Base-by-base conservation (phyloP, 2,797 vertebrate genomes). In the Picus viridis region DNA sequence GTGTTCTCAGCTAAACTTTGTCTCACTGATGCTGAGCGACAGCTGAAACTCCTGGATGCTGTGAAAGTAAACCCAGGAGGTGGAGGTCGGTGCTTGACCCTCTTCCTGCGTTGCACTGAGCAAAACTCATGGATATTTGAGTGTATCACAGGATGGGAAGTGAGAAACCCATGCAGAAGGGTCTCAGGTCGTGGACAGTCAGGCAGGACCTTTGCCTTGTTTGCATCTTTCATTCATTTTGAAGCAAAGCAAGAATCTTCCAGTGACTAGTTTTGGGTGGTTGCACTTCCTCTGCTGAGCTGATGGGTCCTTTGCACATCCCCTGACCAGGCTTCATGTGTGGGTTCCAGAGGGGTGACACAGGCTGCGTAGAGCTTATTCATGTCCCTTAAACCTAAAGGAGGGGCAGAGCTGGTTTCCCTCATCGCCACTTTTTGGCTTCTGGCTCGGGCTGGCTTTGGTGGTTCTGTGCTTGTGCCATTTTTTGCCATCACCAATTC, bases 121-220 rank as follows among this genome's bases (percentile, higher is more conserved):
- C 20, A 9, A 7, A 2, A 36, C 65, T 61, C 53, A 34, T 0
- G 5, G 34, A 43, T 68, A 39, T 47, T 45, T 0, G 16, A 56
- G 59, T 69, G 54, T 68, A 53, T 58, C 4, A 1, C 69, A 45
- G 45, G 57, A 34, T 6, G 26, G 78, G 43, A 65, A 43, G 34
- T 18, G 7, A 70, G 65, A 51, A 85, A 27, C 20, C 64, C 4
- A 19, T 34, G 36, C 14, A 13, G 53, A 53, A 56, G 34, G n/a
- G 30, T 71, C 81, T 30, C 34, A 18, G 53, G 62, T 77, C 1
- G 1, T 53, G 57, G 41, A 17, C 6, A 10, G 56, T 29, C n/a
- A 3, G 65, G 43, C 34, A 51, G 71, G 57, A 61, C 39, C 54
- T 87, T 72, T 30, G 54, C 4, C 30, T 87, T 49, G 3, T 61